Percentiles rank a stretch among this genome's conserved stretches.
Conservation (phyloP, 2,113 vertebrate genomes). For the Istiophorus platypterus region DNA sequence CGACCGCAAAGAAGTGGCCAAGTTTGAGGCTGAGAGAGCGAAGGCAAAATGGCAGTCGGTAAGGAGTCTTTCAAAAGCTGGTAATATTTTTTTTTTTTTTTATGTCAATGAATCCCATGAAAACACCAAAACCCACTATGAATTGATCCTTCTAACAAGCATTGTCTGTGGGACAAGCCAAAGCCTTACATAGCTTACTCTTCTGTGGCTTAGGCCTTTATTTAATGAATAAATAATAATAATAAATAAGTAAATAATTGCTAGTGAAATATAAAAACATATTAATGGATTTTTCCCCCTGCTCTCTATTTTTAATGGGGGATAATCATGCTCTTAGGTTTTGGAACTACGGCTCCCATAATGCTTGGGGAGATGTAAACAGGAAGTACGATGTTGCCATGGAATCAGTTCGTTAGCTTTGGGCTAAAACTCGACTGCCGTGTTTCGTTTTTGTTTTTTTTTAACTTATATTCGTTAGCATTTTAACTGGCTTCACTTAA, state of each 20-base stretch:
- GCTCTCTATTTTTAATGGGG: too few relatives aligned
- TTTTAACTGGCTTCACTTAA: background rate
- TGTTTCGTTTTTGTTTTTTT: too few relatives aligned
- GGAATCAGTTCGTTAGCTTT: background rate
- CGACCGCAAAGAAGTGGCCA: conserved; percentile 96
- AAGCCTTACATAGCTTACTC: too few relatives aligned
- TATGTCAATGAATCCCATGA: background rate
- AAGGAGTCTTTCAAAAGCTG: conserved; percentile 51
- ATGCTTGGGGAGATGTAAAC: background rate
- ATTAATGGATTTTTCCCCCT: background rate
- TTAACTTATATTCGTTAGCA: background rate
- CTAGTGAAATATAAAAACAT: background rate
- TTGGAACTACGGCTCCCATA: background rate
- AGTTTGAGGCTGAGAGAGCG: conserved; percentile 94
- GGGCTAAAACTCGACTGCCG: background rate
- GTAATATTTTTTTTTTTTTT: background rate
- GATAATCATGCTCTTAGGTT: background rate
- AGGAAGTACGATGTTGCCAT: background rate
- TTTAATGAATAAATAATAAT: too few relatives aligned
- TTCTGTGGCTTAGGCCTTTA: too few relatives aligned
- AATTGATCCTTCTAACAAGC: background rate
- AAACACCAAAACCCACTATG: background rate
- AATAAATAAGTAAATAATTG: background rate
- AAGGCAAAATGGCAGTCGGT: conserved; percentile 98
- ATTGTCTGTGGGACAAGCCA: too few relatives aligned